Evolutionary conservation across 2,797 vertebrate species (phyloP).

Genomic region (Thunnus albacares): DNA sequence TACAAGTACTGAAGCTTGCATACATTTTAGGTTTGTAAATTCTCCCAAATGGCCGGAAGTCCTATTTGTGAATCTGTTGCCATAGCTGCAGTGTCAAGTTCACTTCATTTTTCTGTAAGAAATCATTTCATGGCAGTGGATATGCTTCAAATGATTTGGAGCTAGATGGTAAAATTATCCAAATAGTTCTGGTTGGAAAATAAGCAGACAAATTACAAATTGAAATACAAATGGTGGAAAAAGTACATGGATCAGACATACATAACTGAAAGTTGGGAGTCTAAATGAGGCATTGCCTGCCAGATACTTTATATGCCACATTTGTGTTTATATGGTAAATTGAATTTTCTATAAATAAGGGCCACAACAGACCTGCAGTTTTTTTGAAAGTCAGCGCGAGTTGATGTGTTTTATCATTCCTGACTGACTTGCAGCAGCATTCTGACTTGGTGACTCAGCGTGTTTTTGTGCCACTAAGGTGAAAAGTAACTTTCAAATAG

Average conservation of each 20-base stretch:
- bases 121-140: constrained; percentile 2
- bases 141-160: constrained; percentile 27
- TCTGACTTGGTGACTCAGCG: constrained; percentile 49
- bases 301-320: background rate
- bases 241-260: background rate
- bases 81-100: background rate
- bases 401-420: constrained; percentile 9
- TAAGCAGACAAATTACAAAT: background rate
- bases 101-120: background rate
- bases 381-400: constrained; percentile 8
- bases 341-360: background rate
- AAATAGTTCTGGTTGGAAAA: background rate
- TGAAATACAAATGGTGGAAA: background rate
- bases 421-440: constrained; percentile 24
- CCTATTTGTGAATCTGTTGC: background rate
- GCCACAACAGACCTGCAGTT: background rate
- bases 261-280: background rate
- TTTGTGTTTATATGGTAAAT: background rate
- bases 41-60: background rate
- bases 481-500: constrained; percentile 43
- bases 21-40: background rate
- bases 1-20: background rate
- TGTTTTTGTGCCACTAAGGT: constrained; percentile 27
- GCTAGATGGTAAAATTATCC: background rate
- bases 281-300: background rate